Percentiles rank a stretch among this genome's conserved stretches.
Conservation (phyloP, 2,797 vertebrate species). For the Gambelia wislizenii region DNA sequence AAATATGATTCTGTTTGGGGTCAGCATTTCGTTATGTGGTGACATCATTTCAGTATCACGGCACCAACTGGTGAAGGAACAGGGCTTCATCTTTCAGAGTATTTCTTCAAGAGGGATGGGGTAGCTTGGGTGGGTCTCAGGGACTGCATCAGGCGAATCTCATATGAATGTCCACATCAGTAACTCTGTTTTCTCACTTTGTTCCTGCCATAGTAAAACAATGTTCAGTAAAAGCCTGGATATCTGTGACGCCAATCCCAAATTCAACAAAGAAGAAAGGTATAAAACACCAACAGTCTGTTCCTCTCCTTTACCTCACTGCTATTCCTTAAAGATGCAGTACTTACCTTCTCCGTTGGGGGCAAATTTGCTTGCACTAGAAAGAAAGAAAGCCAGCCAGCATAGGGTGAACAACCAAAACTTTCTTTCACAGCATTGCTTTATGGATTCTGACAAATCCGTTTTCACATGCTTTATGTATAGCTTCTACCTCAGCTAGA, state of each 20-base stretch:
- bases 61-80: conserved; percentile 30
- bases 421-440: conserved; percentile 19
- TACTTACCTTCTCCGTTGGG: conserved; percentile 72
- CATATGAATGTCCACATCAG: conserved; percentile 76
- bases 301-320: conserved; percentile 79
- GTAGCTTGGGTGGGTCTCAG: conserved; percentile 61
- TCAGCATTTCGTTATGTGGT: conserved; percentile 40
- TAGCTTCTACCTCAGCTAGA: conserved; percentile 39
- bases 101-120: conserved; percentile 59
- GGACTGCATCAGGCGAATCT: conserved; percentile 74
- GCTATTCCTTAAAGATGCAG: conserved; percentile 86
- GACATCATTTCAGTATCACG: conserved; percentile 20
- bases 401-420: neutral
- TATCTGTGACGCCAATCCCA: conserved; percentile 93
- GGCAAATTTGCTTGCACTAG: conserved; percentile 52
- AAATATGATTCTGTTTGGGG: conserved; percentile 44
- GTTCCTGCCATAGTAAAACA: conserved; percentile 95
- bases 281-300: conserved; percentile 83
- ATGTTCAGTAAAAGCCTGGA: conserved; percentile 99
- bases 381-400: conserved; percentile 35
- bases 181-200: conserved; percentile 90
- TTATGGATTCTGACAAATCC: conserved; percentile 39
- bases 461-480: neutral
- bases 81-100: conserved; percentile 49
- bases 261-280: conserved; percentile 97